Evolutionary conservation across 2,888 invertebrate genomes (phyloP).

Genomic region (Fragum whitleyi): DNA sequence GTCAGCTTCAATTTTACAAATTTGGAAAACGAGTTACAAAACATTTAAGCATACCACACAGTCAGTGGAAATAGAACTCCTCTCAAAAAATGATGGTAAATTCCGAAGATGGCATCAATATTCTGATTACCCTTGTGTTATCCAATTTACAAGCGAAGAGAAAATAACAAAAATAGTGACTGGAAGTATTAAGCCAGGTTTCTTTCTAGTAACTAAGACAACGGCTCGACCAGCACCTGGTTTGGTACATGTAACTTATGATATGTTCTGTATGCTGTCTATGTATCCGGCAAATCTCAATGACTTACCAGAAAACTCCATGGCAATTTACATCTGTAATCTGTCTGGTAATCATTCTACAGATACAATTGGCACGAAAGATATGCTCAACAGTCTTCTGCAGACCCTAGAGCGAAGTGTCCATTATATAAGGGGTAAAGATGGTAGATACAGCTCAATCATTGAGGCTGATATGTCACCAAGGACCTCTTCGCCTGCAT

Average conservation of each 20-base stretch:
- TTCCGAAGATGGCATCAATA: constrained; percentile 13
- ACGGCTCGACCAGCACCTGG: neutral
- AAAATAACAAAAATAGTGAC: neutral
- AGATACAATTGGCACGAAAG: neutral
- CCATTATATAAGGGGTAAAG: neutral
- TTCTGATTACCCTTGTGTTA: constrained; percentile 13
- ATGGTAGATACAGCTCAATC: constrained; percentile 5
- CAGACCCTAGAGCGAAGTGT: neutral
- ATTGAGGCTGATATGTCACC: constrained; percentile 3
- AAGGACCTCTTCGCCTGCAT: neutral
- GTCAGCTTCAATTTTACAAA: neutral
- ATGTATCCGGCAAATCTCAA: neutral
- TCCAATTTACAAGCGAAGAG: neutral
- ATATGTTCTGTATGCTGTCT: neutral
- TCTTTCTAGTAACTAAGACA: constrained; percentile 6
- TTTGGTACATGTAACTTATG: neutral
- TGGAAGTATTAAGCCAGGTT: neutral
- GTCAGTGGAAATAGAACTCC: neutral
- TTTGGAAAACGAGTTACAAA: neutral
- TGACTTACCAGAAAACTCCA: neutral
- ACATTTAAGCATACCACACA: neutral
- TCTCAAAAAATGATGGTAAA: neutral
- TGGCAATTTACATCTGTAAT: neutral
- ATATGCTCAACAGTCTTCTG: neutral
- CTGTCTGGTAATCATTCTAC: neutral